Base-by-base conservation (phyloP, 2,888 invertebrate genomes). In the Gortyna flavago region DNA sequence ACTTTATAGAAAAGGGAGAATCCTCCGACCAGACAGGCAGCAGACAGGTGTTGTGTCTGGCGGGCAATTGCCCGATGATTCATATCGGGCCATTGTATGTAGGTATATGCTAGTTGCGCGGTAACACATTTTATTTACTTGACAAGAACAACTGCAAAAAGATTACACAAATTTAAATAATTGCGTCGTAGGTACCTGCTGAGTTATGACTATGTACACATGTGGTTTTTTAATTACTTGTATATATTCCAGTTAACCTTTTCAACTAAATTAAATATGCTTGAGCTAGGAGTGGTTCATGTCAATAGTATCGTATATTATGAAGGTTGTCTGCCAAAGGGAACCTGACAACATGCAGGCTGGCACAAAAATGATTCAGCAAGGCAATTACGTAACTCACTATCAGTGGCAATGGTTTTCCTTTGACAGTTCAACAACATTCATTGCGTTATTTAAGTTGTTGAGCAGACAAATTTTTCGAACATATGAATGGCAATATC, bases 111-210 rank as follows among this genome's bases (percentile, higher is more conserved):
- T n/a, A n/a, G n/a, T n/a, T n/a, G n/a, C n/a, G n/a, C n/a, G n/a
- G n/a, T n/a, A n/a, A 54, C 54, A 54, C 11, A 54, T 69, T 38
- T 54, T 69, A 69, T 54, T 69, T 35, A 18, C n/a, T 35, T 35
- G 51, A n/a, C n/a, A 51, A 35, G 51, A 54, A 69, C 68, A 67
- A 54, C 41, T 72, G 51, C n/a, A 29, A 38, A 51, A 66, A 54
- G 29, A 72, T 73, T 66, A 38, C 29, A 73, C 41, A 41, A 66
- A 54, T 54, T 73, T n/a, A 35, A 69, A 69, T 35, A 21, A 66
- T 66, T 66, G 67, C 11, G 59, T 32, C 35, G 35, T 54, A 35
- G 35, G 3, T 35, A 69, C 69, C n/a, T 35, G 18, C 35, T 54
- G 51, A 35, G 51, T 54, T 54, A 54, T 18, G 68, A 11, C 9